Base-by-base conservation (phyloP, 2,113 vertebrate genomes). In the Macroglossus sobrinus region DNA sequence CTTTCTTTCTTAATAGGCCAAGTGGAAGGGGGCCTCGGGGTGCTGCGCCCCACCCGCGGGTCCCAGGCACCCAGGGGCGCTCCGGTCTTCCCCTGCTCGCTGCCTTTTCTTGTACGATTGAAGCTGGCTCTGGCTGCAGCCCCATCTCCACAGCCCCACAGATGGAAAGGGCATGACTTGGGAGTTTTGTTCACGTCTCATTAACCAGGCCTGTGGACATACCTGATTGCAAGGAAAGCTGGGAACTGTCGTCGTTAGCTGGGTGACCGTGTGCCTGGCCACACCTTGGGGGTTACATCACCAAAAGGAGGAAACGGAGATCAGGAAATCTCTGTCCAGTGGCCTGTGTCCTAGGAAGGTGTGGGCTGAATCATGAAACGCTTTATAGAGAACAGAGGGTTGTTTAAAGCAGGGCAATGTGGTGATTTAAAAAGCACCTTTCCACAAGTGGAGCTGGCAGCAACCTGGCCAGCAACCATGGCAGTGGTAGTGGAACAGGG, bases 401-500 rank as follows among this genome's bases (percentile, higher is more conserved):
- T 78, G 50, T 79, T 63, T 63, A 93, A 78, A 59, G 28, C n/a
- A 88, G n/a, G n/a, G 8, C 47, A 79, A 5, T 53, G 2, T 8
- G 30, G 3, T 74, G 47, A 74, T 85, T 79, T 92, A 18, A 80
- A 80, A 68, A 33, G 18, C 26, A 1, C 15, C 35, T 55, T 71
- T 74, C 57, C 4, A 45, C 22, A 53, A 15, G 38, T 68, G 30
- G 47, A 15, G 7, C 69, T 53, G 10, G 22, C 30, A 40, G n/a
- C 43, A 11, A 0, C 16, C 1, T 57, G 59, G 15, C 50, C 10
- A 15, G 64, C 18, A 1, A 8, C 18, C 11, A 0, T 6, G n/a
- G 33, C 16, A 64, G 53, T 64, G 26, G 69, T 5, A 2, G 21
- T n/a, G 8, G 30, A 47, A 72, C 7, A n/a, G 19, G 50, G 21